Conservation (phyloP, 2,113 vertebrate species). For the Crotalus horridus region DNA sequence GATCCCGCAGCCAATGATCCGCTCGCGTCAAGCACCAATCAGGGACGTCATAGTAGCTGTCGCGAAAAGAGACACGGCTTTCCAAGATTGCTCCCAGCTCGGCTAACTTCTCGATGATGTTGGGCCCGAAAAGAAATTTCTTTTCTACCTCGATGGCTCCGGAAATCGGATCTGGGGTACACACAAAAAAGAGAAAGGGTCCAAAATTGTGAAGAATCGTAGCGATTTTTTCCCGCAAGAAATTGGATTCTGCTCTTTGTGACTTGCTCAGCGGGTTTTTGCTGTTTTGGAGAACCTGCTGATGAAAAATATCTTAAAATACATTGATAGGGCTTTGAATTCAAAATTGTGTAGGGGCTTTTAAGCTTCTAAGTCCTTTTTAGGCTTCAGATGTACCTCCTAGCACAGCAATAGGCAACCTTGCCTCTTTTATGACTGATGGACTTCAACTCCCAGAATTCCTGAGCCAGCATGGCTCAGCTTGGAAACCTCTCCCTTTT, state of each 20-base stretch:
- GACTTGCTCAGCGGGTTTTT: neutral
- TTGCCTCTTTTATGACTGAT: too few relatives aligned
- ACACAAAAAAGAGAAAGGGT: neutral
- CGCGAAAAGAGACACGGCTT: constrained; percentile 46
- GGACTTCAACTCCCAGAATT: too few relatives aligned
- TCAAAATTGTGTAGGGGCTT: neutral
- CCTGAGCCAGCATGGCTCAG: too few relatives aligned
- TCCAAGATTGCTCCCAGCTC: constrained; percentile 51
- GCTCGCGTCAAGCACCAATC: constrained; percentile 52
- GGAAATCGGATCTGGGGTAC: constrained; percentile 11
- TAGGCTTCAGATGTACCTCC: neutral
- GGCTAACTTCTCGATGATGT: constrained; percentile 45
- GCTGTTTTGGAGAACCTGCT: neutral
- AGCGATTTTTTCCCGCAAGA: neutral
- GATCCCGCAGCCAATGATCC: constrained; percentile 63
- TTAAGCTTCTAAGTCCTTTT: neutral
- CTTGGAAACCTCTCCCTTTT: too few relatives aligned
- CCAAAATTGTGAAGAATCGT: neutral
- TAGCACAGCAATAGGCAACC: neutral
- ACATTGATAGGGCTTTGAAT: neutral
- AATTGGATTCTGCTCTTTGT: neutral
- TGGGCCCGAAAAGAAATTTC: constrained; percentile 57
- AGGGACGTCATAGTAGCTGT: constrained; percentile 62
- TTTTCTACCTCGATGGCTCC: constrained; percentile 65
- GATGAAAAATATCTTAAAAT: neutral